These are phyloP conservation scores for Onthophagus taurus DNA, from an alignment of 1,140 invertebrate species.

Conservation along the genomic window DNA sequence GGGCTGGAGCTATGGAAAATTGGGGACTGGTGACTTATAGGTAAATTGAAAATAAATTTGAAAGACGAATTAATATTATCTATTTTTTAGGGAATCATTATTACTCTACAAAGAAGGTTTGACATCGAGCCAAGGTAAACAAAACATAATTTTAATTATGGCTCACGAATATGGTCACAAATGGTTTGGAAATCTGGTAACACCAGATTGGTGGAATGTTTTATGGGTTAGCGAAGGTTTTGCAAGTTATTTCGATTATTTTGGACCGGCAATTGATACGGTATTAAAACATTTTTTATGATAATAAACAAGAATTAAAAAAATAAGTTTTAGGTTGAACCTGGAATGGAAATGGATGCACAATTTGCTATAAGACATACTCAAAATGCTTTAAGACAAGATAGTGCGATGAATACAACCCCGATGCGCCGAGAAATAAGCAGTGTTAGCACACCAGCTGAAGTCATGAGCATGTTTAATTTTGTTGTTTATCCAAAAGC, in stretches of 20 bases:
- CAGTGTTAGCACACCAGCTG: slow-evolving; percentile 40
- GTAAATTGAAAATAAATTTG: slow-evolving; percentile 38
- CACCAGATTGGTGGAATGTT: slow-evolving; percentile 9
- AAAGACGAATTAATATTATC: neutral
- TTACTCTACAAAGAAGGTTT: neutral
- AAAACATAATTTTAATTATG: neutral
- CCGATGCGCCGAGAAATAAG: slow-evolving; percentile 11
- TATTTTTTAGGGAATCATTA: slow-evolving; percentile 2
- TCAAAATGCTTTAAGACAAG: slow-evolving; percentile 7
- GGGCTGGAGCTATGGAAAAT: slow-evolving; percentile 76
- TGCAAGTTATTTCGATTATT: slow-evolving; percentile 10
- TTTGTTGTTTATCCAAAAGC: slow-evolving; percentile 64
- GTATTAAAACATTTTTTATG: no score
- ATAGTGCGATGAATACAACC: neutral
- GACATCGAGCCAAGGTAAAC: neutral
- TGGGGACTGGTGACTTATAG: slow-evolving; percentile 56
- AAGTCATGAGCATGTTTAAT: slow-evolving; percentile 72
- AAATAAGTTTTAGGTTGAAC: slow-evolving; percentile 5
- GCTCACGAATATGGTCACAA: slow-evolving; percentile 10
- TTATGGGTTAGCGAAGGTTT: slow-evolving; percentile 13
- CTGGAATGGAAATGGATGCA: slow-evolving; percentile 2
- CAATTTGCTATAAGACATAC: neutral
- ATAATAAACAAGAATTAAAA: neutral
- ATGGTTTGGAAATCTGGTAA: slow-evolving; percentile 13
- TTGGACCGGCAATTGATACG: neutral